phyloP scores from a whole-genome alignment of 2,888 invertebrate genomes.

The Campopleginae sp. region DNA sequence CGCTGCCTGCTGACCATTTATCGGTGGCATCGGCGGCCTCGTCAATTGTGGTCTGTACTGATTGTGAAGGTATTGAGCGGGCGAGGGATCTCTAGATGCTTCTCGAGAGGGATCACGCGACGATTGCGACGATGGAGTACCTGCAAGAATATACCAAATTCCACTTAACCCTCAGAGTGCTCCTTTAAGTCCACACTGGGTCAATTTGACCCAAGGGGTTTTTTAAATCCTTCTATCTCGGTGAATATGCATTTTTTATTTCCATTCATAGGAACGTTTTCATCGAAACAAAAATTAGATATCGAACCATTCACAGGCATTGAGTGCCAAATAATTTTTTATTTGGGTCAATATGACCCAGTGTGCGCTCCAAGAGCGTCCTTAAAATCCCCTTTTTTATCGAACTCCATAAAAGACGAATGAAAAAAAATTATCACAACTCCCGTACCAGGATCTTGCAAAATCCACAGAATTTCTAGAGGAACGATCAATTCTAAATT shows the following conservation, averaged over 20 bases:
- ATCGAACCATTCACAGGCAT: no score
- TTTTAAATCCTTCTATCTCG: no score
- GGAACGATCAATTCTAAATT: not conserved
- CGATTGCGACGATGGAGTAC: slow-evolving; percentile 83
- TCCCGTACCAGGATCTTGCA: not conserved
- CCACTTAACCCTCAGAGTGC: no score
- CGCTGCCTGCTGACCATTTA: slow-evolving; percentile 75
- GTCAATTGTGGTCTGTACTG: slow-evolving; percentile 77
- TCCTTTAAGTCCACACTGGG: no score
- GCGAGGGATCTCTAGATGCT: slow-evolving; percentile 83
- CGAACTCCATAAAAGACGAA: not conserved
- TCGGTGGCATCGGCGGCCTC: slow-evolving; percentile 77
- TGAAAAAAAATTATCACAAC: not conserved
- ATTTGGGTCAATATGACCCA: no score
- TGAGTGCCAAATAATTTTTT: no score
- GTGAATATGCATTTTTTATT: no score
- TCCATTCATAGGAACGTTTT: no score
- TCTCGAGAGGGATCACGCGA: slow-evolving; percentile 85
- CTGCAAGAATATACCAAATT: slow-evolving; percentile 70
- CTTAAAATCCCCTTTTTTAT: not conserved
- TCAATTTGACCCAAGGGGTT: no score
- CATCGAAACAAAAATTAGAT: no score
- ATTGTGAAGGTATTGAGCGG: slow-evolving; percentile 80
- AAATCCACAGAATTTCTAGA: not conserved
- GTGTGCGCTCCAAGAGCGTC: not conserved